Conservation (phyloP, 2,113 vertebrate genomes). For the Rhabdomys dilectus region DNA sequence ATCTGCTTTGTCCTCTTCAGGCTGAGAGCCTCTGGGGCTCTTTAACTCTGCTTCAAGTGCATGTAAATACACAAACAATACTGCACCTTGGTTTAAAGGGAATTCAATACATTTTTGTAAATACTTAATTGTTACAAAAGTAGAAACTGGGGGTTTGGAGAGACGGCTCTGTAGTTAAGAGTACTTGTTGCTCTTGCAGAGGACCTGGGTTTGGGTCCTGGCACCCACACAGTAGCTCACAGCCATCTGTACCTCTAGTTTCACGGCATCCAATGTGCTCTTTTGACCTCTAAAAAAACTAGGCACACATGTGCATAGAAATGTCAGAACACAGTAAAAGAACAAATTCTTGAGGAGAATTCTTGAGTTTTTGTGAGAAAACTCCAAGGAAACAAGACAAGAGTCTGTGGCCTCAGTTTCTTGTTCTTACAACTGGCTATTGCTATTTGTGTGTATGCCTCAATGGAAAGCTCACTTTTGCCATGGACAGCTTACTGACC, state of each 20-base stretch:
- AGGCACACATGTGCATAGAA: neutral
- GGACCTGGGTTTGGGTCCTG: neutral
- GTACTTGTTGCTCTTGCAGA: neutral
- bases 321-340: neutral
- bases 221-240: neutral
- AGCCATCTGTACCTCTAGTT: neutral
- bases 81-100: neutral
- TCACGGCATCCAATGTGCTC: neutral
- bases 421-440: neutral
- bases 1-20: constrained; percentile 2
- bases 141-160: neutral
- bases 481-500: neutral
- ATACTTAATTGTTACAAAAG: constrained; percentile 40
- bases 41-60: constrained; percentile 33
- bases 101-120: constrained; percentile 17
- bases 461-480: neutral
- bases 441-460: neutral
- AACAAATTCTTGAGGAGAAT: neutral
- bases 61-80: constrained; percentile 45
- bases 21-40: neutral
- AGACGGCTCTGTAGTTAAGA: neutral
- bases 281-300: neutral
- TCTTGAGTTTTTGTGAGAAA: neutral
- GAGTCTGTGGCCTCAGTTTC: neutral
- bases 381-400: neutral